Conservation (phyloP, 2,113 vertebrate species). For the Cynocephalus volans region DNA sequence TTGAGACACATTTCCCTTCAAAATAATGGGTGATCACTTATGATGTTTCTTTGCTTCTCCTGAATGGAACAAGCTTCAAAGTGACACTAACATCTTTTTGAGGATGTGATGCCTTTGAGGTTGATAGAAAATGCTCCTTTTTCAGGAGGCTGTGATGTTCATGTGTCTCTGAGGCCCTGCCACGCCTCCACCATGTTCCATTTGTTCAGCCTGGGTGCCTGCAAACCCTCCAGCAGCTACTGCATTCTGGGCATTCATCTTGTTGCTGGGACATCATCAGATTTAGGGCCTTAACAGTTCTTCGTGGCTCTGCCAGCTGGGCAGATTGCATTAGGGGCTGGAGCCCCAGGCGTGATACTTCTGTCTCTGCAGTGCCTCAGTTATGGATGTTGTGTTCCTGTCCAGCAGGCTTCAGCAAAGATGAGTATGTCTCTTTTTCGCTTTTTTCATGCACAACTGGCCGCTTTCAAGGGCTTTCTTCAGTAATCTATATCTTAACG, state of each 20-base stretch:
- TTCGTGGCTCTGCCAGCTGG: not conserved
- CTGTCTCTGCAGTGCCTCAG: not conserved
- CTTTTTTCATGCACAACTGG: not conserved
- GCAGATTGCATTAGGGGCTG: constrained; percentile 4
- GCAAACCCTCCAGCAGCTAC: not conserved
- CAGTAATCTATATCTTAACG: not conserved
- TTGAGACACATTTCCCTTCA: not conserved
- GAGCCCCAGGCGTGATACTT: not conserved
- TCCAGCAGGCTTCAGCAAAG: not conserved
- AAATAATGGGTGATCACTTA: not conserved
- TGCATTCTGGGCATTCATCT: not conserved
- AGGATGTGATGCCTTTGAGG: not conserved
- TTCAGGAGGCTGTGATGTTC: not conserved
- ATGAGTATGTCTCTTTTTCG: not conserved
- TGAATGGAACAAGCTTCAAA: not conserved
- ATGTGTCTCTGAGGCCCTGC: not conserved
- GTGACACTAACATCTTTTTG: not conserved
- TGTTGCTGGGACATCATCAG: not conserved
- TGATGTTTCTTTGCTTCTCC: not conserved
- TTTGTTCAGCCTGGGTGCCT: not conserved
- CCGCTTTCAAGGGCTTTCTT: not conserved
- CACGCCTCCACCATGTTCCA: not conserved
- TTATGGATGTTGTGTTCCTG: not conserved
- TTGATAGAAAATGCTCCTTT: not conserved
- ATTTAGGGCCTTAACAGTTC: not conserved